A percentile compares a stretch with the other conserved stretches of the same genome.
Evolutionary conservation across 1,140 invertebrate genomes (phyloP).

Genomic region (Drosophila sucinea): DNA sequence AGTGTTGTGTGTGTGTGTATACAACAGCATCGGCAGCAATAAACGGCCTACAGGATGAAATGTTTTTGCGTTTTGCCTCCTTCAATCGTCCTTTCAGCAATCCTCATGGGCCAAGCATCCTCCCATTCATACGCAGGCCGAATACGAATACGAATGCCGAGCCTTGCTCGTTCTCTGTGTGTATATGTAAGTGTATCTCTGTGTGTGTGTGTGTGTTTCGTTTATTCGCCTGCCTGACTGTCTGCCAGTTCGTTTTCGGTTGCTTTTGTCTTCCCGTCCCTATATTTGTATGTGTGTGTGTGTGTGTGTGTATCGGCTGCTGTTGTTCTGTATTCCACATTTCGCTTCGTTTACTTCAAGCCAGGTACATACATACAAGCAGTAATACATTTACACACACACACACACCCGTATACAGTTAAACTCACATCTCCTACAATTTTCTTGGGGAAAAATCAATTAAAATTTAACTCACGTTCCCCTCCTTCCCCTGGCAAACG

Average conservation of each 20-base stretch:
- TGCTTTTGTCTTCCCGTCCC: conserved; percentile 1
- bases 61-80: conserved; percentile 72
- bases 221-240: conserved; percentile 71
- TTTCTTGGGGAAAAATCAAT: conserved; percentile 75
- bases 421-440: conserved; percentile 38
- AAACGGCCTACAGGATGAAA: conserved; percentile 72
- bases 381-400: conserved; percentile 15
- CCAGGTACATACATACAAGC: conserved; percentile 44
- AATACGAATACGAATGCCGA: conserved; percentile 51
- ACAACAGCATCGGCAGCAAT: conserved; percentile 53
- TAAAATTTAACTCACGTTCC: conserved; percentile 75
- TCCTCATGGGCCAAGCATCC: conserved; percentile 5
- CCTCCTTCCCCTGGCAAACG: conserved; percentile 2
- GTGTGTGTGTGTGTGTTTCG: conserved; percentile 35
- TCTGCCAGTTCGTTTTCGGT: conserved; percentile 62
- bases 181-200: background rate
- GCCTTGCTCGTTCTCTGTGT: conserved; percentile 45
- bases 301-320: conserved; percentile 49
- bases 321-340: conserved; percentile 65
- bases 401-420: conserved; percentile 1
- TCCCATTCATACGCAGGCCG: conserved; percentile 66
- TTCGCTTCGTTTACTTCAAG: conserved; percentile 67
- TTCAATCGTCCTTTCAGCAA: conserved; percentile 72
- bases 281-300: conserved; percentile 24
- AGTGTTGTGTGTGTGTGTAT: conserved; percentile 13